Base-by-base conservation (phyloP, 2,797 vertebrate species). In the Ceyx erithaca region DNA sequence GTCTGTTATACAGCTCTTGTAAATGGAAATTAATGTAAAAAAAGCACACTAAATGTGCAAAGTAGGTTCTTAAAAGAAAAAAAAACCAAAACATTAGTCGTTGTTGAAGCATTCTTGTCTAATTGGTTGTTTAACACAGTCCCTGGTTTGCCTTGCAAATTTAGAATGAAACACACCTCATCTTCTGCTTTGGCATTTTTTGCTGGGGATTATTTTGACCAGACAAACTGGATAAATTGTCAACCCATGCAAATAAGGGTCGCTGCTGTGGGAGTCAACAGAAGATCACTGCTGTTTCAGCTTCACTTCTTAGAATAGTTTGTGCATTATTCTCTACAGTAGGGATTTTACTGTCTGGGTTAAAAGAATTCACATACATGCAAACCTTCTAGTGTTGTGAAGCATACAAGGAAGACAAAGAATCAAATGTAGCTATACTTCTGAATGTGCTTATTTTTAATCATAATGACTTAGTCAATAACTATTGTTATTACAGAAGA, bases 401-500 rank as follows among this genome's bases (percentile, higher is more conserved):
- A 45, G 85, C 67, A 72, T 83, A 87, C 57, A n/a, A 31, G 57
- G 71, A 55, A 86, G 70, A 62, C 71, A 81, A 68, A 80, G 35
- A 88, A 80, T 90, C 63, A 66, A 16, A 59, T 80, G 59, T 73
- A 68, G 35, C 54, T 87, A 1, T 82, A 30, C n/a, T 77, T 80
- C 52, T 85, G 81, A 87, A 73, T 52, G 45, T 64, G 31, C 57
- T 73, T 73, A 67, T 85, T 89, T 85, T 85, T 89, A 91, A 87
- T 85, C 79, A 37, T 78, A 73, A 55, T 57, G 62, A 80, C 57
- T 89, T 87, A 23, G 1, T 82, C 14, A 93, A 73, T 77, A 89
- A 45, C 48, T 82, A 33, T 55, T 79, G 62, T 21, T 85, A 18
- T 41, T 72, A 72, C 28, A 87, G 55, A 82, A 85, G 59, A 87